These are phyloP conservation scores for Tuta absoluta DNA, from an alignment of 2,888 invertebrate species.

Conservation along the genomic window DNA sequence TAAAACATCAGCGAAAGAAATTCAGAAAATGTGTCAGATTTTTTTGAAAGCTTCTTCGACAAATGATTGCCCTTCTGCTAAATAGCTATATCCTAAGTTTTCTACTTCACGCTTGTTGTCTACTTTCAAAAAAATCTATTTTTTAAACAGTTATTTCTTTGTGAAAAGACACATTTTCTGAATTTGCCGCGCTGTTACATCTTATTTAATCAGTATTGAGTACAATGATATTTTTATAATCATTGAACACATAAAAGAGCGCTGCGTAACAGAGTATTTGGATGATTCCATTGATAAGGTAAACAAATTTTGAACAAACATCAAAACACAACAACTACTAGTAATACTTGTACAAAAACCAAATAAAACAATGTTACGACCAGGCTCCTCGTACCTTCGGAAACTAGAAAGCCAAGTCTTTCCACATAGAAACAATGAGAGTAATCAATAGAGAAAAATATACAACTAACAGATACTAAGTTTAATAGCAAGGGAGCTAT, in stretches of 20 bases:
- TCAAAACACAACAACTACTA: conserved; percentile 63
- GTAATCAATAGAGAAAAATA: conserved; percentile 49
- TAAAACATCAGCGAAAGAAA: conserved; percentile 65
- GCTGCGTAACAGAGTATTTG: conserved; percentile 41
- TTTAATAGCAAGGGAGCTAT: conserved; percentile 24
- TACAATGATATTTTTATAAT: conserved; percentile 7
- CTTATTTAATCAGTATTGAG: conserved; percentile 36
- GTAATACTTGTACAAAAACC: conserved; percentile 49
- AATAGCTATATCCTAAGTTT: conserved; percentile 53
- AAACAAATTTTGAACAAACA: conserved; percentile 33
- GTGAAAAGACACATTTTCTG: conserved; percentile 91
- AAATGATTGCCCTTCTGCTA: conserved; percentile 76
- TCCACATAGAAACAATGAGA: conserved; percentile 88
- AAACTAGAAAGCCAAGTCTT: conserved; percentile 84
- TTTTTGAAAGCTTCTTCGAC: conserved; percentile 80
- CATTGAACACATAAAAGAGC: conserved; percentile 44
- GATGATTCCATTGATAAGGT: conserved; percentile 22
- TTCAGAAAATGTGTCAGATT: conserved; percentile 88
- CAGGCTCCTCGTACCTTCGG: conserved; percentile 68
- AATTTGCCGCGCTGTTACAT: conserved; percentile 71
- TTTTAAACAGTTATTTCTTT: conserved; percentile 82
- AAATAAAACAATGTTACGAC: conserved; percentile 55
- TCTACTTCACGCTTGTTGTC: conserved; percentile 79
- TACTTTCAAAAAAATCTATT: conserved; percentile 84
- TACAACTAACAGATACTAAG: conserved; percentile 31